phyloP scores from a whole-genome alignment of 2,888 invertebrate species.

The Exephanes ischioxanthus region DNA sequence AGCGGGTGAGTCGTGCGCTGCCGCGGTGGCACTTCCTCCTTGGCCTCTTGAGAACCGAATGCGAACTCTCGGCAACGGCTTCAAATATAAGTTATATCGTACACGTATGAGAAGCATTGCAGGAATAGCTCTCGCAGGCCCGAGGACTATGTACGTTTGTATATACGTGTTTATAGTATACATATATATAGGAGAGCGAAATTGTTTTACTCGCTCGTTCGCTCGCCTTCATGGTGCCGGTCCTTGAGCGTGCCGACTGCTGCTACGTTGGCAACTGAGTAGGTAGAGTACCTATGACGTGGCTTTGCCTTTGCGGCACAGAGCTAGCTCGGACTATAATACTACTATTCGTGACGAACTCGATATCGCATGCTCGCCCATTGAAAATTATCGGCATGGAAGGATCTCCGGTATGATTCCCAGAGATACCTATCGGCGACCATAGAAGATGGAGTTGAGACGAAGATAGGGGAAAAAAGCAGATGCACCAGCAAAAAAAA shows the following conservation, averaged over 20 bases:
- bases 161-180: conserved; percentile 21
- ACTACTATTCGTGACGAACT: conserved; percentile 73
- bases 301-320: conserved; percentile 37
- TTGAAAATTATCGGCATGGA: conserved; percentile 77
- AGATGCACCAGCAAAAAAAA: neutral
- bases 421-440: conserved; percentile 55
- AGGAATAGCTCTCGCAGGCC: neutral
- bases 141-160: conserved; percentile 10
- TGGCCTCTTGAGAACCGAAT: conserved; percentile 40
- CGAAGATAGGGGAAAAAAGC: neutral
- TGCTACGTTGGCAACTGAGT: conserved; percentile 9
- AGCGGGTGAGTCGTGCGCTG: conserved; percentile 22
- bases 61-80: conserved; percentile 23
- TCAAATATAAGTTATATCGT: conserved; percentile 22
- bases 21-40: conserved; percentile 40
- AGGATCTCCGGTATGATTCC: conserved; percentile 77
- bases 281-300: conserved; percentile 22
- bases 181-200: conserved; percentile 21
- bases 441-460: neutral
- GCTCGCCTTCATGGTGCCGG: conserved; percentile 30
- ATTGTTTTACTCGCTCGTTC: conserved; percentile 41
- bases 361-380: conserved; percentile 75
- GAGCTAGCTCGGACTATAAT: conserved; percentile 9
- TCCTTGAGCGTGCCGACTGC: conserved; percentile 38
- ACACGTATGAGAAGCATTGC: conserved; percentile 28